These are phyloP conservation scores for Ypsolopha scabrella DNA, from an alignment of 2,888 invertebrate species.

Conservation along the genomic window DNA sequence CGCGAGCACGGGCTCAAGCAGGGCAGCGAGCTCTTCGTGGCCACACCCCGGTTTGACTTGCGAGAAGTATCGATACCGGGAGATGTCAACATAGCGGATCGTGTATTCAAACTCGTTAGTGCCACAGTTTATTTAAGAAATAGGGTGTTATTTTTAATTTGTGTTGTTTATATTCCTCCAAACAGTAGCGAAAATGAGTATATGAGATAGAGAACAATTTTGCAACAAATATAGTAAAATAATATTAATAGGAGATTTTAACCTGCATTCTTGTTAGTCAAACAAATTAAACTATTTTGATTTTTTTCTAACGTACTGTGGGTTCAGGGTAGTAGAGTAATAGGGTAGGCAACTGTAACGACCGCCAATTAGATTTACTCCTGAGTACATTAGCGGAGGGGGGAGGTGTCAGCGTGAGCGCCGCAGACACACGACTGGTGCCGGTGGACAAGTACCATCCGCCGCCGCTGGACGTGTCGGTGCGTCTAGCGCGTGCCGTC, in stretches of 20 bases:
- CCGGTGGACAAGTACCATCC: no score
- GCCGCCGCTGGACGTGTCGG: not conserved
- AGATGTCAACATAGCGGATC: constrained; percentile 6
- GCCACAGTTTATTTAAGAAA: no score
- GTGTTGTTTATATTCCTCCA: not conserved
- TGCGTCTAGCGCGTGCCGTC: not conserved
- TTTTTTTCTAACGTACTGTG: not conserved
- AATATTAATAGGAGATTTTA: not conserved
- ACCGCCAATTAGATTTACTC: no score
- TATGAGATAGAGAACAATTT: not conserved
- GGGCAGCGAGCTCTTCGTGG: constrained; percentile 13
- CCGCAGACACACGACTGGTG: no score
- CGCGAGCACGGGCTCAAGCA: constrained; percentile 11
- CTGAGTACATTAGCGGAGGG: no score
- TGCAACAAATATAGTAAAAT: not conserved
- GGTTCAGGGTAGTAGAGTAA: no score
- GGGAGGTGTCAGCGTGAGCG: no score
- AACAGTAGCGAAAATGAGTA: not conserved
- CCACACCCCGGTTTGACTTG: no score
- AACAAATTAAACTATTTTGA: not conserved
- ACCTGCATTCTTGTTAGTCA: not conserved
- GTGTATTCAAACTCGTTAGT: constrained; percentile 14
- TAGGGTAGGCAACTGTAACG: no score
- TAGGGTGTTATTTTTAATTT: not conserved
- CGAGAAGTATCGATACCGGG: no score